phyloP scores from a whole-genome alignment of 2,888 invertebrate species.

The Drosophila rubida region DNA sequence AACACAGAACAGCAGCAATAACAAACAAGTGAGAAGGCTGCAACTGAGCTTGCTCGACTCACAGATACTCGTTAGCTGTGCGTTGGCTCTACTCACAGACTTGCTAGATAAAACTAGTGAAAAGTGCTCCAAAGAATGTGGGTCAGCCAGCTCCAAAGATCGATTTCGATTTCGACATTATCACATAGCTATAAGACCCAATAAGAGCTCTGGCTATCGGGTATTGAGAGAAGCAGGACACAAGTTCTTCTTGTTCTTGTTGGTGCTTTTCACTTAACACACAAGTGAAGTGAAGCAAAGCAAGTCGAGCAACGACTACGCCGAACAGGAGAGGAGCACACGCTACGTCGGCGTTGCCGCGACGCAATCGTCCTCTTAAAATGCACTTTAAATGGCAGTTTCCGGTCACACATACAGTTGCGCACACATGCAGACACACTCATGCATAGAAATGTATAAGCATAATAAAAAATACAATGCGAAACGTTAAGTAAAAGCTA shows the following conservation, averaged over 20 bases:
- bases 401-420: conserved; percentile 73
- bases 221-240: conserved; percentile 28
- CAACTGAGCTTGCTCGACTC: neutral
- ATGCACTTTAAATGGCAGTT: conserved; percentile 84
- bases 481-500: conserved; percentile 62
- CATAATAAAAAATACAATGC: conserved; percentile 68
- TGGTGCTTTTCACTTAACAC: conserved; percentile 67
- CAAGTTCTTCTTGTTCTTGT: conserved; percentile 49
- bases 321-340: conserved; percentile 37
- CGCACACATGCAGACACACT: conserved; percentile 12
- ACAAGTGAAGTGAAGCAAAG: conserved; percentile 62
- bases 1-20: conserved; percentile 8
- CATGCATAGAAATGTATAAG: conserved; percentile 58
- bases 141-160: too few species aligned
- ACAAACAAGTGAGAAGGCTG: neutral
- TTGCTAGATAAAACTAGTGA: too few species aligned
- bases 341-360: conserved; percentile 43
- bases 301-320: conserved; percentile 12
- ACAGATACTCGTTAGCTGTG: neutral
- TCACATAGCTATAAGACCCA: neutral
- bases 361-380: conserved; percentile 72
- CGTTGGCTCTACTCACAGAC: too few species aligned
- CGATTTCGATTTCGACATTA: too few species aligned
- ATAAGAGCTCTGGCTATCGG: neutral
- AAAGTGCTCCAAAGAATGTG: too few species aligned